phyloP scores from a whole-genome alignment of 2,888 invertebrate genomes.

The Julus scandinavius region DNA sequence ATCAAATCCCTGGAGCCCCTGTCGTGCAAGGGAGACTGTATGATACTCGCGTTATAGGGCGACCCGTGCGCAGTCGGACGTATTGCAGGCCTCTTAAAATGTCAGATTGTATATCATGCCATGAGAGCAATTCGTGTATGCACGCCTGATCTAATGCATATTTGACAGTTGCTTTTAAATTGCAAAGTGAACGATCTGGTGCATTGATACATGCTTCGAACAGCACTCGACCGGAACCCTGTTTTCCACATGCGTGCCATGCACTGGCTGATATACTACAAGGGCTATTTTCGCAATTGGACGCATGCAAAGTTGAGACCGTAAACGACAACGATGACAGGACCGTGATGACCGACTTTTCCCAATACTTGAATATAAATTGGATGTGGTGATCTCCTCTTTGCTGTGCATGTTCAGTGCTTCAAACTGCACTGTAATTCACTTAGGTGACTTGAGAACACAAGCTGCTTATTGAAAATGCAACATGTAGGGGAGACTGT shows the following conservation, averaged over 20 bases:
- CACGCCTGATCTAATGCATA: neutral
- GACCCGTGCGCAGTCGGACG: neutral
- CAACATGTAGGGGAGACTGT: too few species aligned
- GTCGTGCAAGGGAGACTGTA: neutral
- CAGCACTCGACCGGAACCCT: neutral
- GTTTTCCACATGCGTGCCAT: neutral
- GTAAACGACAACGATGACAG: too few species aligned
- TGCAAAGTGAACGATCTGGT: slow-evolving; percentile 27
- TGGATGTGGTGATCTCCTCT: too few species aligned
- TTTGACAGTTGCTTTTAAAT: slow-evolving; percentile 42
- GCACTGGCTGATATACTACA: too few species aligned
- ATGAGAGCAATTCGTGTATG: neutral
- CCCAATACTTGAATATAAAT: too few species aligned
- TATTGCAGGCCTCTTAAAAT: slow-evolving; percentile 3
- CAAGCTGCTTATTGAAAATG: too few species aligned
- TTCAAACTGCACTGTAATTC: too few species aligned
- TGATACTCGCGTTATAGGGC: neutral
- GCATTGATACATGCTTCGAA: neutral
- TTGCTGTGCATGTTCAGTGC: too few species aligned
- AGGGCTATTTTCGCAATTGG: too few species aligned
- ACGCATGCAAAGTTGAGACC: too few species aligned
- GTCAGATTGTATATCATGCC: neutral
- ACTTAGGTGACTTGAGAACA: too few species aligned
- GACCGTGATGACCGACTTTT: too few species aligned
- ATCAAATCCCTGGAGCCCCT: neutral